Conservation (phyloP, 2,113 vertebrate species). For the Thamnaconus septentrionalis region DNA sequence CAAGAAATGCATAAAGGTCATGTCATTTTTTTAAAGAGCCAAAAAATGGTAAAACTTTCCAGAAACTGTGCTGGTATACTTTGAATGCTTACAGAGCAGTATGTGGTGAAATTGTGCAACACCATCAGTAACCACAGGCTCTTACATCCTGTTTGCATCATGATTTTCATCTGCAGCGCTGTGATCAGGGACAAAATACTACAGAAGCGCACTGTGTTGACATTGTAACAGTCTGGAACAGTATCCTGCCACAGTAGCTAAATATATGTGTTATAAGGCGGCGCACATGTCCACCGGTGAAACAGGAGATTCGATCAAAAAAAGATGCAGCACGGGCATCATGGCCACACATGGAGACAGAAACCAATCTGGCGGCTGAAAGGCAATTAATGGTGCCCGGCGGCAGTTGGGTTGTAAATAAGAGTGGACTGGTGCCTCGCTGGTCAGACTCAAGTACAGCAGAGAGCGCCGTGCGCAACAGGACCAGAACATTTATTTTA, state of each 20-base stretch:
- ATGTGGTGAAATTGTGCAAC: neutral
- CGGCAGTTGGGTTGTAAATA: slow-evolving; percentile 56
- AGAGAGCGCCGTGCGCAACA: too few species aligned
- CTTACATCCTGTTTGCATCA: neutral
- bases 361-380: slow-evolving; percentile 48
- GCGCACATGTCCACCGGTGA: neutral
- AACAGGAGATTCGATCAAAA: slow-evolving; percentile 4
- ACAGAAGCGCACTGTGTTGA: slow-evolving; percentile 16
- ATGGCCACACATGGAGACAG: slow-evolving; percentile 26
- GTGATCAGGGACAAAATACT: slow-evolving; percentile 33
- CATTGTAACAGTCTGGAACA: slow-evolving; percentile 21
- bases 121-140: neutral
- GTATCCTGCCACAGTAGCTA: neutral
- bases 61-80: too few species aligned
- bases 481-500: too few species aligned
- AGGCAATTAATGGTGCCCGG: slow-evolving; percentile 54
- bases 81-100: too few species aligned
- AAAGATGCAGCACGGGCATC: slow-evolving; percentile 28
- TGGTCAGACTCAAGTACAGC: slow-evolving; percentile 5
- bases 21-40: too few species aligned
- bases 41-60: too few species aligned
- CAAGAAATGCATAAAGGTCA: too few species aligned
- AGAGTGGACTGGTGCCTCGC: slow-evolving; percentile 43
- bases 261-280: slow-evolving; percentile 10
- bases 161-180: slow-evolving; percentile 13